Base-by-base conservation (phyloP, 2,888 invertebrate species). In the Spialia ferax region DNA sequence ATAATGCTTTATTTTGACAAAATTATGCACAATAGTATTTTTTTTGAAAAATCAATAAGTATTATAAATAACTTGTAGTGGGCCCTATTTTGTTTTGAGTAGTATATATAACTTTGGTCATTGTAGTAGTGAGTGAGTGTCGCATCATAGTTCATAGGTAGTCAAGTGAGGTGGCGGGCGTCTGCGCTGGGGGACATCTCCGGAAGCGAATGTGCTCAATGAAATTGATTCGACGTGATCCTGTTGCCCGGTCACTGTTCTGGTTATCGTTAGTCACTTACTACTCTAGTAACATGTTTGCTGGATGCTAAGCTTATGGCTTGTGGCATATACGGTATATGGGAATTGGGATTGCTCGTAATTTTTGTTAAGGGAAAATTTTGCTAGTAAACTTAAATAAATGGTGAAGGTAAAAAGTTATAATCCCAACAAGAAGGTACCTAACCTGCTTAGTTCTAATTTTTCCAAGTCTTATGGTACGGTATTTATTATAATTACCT, bases 221-320 rank as follows among this genome's bases (percentile, higher is more conserved):
- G 87, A 85, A 87, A 85, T 84, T 87, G 90, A 89, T 90, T 88
- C 81, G 86, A 84, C 78, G 79, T 78, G 84, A 83, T 86, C 84
- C 78, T 73, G 73, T 75, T 80, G 83, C 85, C 83, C 91, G 91
- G 91, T 91, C 92, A 91, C 91, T 91, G 92, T 89, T 89, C 92
- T 89, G 85, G 88, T 89, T 91, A 89, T 82, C 84, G 88, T 89
- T 91, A 89, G 82, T 81, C 80, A 70, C 72, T 70, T 65, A 69
- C 64, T 55, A 26, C 29, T 45, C 10, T 63, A 18, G 38, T 50
- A 52, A 52, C 22, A 45, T 45, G 23, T 52, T 23, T 42, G 15
- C 42, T 20, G 10, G 45, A 20, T 20, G 18, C 18, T 45, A 32
- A 32, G 1, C 10, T 0, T 32, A 7, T 45, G 10, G 42, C 15